Conservation (phyloP, 2,113 vertebrate genomes). For the Spea multiplicata region DNA sequence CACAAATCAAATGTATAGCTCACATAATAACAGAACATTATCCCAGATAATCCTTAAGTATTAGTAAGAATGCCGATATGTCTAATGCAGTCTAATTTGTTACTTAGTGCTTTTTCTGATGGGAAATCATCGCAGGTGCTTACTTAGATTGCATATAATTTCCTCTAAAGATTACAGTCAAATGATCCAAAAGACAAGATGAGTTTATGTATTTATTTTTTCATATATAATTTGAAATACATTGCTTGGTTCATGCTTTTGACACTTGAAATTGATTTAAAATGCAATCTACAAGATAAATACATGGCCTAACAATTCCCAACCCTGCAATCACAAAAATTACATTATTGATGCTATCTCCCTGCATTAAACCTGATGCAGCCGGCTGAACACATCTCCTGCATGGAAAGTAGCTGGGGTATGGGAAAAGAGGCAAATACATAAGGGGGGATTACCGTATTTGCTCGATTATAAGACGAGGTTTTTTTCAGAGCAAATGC, state of each 20-base stretch:
- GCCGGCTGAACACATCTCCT: not conserved
- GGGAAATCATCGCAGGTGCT: constrained; percentile 21
- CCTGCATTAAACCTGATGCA: not conserved
- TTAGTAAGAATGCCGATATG: constrained; percentile 1
- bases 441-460: too few relatives aligned
- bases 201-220: not conserved
- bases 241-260: not conserved
- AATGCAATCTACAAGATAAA: not conserved
- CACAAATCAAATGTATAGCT: too few relatives aligned
- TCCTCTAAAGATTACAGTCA: constrained; percentile 18
- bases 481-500: too few relatives aligned
- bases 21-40: too few relatives aligned
- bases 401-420: not conserved
- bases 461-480: too few relatives aligned
- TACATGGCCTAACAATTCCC: constrained; percentile 1
- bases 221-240: not conserved
- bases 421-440: not conserved
- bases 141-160: constrained; percentile 31
- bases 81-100: constrained; percentile 10
- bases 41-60: constrained; percentile 15
- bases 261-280: not conserved
- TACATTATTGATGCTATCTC: not conserved
- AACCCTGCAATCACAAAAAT: not conserved
- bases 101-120: constrained; percentile 28
- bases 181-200: not conserved